Evolutionary conservation across 2,113 vertebrate species (phyloP).

Genomic region (Osmerus mordax): DNA sequence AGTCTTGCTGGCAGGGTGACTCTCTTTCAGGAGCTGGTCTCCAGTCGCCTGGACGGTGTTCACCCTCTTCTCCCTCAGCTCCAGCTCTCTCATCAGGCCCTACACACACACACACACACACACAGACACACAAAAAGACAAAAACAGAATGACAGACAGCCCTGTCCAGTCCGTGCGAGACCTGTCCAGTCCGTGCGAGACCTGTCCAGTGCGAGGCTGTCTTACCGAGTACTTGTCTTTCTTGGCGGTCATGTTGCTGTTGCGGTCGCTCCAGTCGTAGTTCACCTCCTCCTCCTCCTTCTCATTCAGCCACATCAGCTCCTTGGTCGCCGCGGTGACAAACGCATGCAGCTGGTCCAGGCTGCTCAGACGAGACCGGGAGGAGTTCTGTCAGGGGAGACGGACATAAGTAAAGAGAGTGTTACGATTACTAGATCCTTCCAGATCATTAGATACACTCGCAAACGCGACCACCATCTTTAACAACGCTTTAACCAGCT

Average conservation of each 20-base stretch:
- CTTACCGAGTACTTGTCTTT: conserved; percentile 92
- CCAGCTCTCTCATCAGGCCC: conserved; percentile 91
- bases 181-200: background rate
- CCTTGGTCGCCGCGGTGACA: conserved; percentile 83
- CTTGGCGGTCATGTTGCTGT: conserved; percentile 85
- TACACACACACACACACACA: conserved; percentile 40
- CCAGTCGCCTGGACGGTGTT: conserved; percentile 79
- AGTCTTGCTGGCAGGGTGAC: conserved; percentile 80
- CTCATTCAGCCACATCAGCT: conserved; percentile 93
- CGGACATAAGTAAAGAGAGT: background rate
- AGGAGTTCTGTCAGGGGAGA: conserved; percentile 71
- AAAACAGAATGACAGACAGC: too few species aligned
- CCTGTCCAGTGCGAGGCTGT: background rate
- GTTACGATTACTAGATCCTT: background rate
- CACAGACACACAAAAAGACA: too few species aligned
- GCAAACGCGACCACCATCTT: too few species aligned
- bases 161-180: background rate
- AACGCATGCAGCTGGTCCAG: conserved; percentile 85
- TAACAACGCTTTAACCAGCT: too few species aligned
- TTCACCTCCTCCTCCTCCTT: conserved; percentile 92
- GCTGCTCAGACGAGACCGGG: conserved; percentile 79
- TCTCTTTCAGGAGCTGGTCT: conserved; percentile 83
- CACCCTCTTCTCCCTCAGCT: conserved; percentile 83
- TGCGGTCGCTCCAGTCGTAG: conserved; percentile 91
- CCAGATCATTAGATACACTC: background rate